Percentiles rank a stretch among this genome's conserved stretches.
Conservation (phyloP, 2,113 vertebrate genomes). For the Indicator maculatus region DNA sequence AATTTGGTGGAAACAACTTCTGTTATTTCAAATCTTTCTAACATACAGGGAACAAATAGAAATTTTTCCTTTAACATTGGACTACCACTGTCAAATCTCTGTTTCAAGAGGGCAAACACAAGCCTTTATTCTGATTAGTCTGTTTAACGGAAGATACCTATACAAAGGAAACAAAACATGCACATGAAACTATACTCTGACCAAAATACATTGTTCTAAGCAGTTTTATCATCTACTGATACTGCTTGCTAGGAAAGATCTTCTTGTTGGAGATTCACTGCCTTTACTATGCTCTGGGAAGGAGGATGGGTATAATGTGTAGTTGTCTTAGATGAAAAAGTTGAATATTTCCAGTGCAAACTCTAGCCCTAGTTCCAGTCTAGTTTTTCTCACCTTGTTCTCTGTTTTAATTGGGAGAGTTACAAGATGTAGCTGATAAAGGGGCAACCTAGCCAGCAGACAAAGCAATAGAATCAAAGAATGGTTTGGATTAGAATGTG, state of each 20-base stretch:
- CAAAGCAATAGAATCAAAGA: background rate
- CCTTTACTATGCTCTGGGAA: background rate
- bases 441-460: background rate
- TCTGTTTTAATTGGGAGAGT: background rate
- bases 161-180: background rate
- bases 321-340: background rate
- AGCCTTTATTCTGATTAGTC: background rate
- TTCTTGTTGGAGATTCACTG: background rate
- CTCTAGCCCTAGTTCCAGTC: background rate
- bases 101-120: background rate
- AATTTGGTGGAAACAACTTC: background rate
- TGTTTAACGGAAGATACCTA: background rate
- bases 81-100: background rate
- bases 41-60: background rate
- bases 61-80: background rate
- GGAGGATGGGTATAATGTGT: background rate
- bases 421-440: background rate
- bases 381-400: background rate
- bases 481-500: no score
- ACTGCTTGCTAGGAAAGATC: background rate
- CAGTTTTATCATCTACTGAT: background rate
- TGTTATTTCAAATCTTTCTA: background rate
- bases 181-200: background rate
- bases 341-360: background rate
- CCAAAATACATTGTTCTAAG: rapidly evolving